phyloP scores from a whole-genome alignment of 2,113 vertebrate genomes.

The Tyrannus savana region DNA sequence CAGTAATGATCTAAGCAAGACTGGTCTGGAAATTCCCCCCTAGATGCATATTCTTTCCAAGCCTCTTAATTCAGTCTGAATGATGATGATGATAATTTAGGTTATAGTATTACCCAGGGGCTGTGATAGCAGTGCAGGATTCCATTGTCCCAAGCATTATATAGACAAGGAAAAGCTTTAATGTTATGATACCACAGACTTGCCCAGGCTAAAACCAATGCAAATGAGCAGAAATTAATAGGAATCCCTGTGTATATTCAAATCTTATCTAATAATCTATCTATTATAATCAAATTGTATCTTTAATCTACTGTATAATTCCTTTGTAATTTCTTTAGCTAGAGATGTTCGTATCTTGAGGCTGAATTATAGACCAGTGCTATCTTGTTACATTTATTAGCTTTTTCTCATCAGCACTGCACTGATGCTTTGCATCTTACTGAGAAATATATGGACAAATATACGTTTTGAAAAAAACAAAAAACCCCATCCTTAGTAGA shows the following conservation, averaged over 20 bases:
- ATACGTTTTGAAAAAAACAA: background rate
- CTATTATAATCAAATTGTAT: background rate
- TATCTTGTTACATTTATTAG: background rate
- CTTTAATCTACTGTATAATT: background rate
- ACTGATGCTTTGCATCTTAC: background rate
- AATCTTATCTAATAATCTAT: background rate
- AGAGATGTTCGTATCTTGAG: background rate
- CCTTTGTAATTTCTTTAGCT: background rate
- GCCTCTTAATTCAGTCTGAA: slow-evolving; percentile 57
- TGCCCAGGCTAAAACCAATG: background rate
- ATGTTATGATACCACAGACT: background rate
- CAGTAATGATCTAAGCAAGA: slow-evolving; percentile 36
- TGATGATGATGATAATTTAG: slow-evolving; percentile 56
- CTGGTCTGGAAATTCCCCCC: slow-evolving; percentile 14
- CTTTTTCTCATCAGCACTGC: background rate
- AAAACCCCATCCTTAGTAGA: background rate
- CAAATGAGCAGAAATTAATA: background rate
- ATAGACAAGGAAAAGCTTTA: background rate
- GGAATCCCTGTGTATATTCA: background rate
- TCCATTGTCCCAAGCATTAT: background rate
- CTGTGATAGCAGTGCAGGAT: background rate
- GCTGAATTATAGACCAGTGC: background rate
- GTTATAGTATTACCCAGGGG: slow-evolving; percentile 31
- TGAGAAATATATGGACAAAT: background rate
- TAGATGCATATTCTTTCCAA: slow-evolving; percentile 38